Evolutionary conservation across 2,888 invertebrate genomes (phyloP).

Genomic region (Serrognathus titanus): DNA sequence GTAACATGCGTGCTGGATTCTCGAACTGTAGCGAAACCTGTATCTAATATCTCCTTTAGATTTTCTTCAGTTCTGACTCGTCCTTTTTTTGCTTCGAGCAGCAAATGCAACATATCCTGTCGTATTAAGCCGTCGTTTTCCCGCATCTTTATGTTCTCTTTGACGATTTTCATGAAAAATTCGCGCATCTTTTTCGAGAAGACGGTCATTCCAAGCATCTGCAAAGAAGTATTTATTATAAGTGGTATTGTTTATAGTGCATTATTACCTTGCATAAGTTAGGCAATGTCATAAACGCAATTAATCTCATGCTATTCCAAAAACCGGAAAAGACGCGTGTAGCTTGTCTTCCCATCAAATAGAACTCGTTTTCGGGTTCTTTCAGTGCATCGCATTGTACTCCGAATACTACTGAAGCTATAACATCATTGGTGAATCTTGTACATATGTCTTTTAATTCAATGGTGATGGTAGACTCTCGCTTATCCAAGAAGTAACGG

Average conservation of each 20-base stretch:
- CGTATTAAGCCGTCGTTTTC: conserved; percentile 50
- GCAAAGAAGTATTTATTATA: no score
- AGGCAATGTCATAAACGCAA: conserved; percentile 10
- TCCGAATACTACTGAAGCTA: conserved; percentile 54
- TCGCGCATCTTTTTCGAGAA: not conserved
- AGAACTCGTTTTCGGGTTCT: conserved; percentile 40
- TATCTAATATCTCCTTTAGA: not conserved
- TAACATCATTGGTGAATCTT: conserved; percentile 54
- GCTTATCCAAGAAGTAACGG: conserved; percentile 27
- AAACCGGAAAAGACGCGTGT: conserved; percentile 47
- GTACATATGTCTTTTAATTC: conserved; percentile 50
- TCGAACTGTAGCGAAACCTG: conserved; percentile 24
- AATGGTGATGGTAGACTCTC: conserved; percentile 27
- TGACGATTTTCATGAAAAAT: conserved; percentile 19
- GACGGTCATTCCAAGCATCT: conserved; percentile 8
- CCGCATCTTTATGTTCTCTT: conserved; percentile 48
- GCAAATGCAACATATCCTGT: conserved; percentile 57
- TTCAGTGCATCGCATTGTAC: conserved; percentile 54
- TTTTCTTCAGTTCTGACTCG: not conserved
- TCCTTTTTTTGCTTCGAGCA: conserved; percentile 49
- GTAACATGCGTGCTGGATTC: conserved; percentile 22
- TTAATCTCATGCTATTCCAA: conserved; percentile 30
- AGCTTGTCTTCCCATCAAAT: conserved; percentile 8
- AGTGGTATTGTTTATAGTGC: no score
- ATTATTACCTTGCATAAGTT: conserved; percentile 9